These are phyloP conservation scores for Caenorhabditis macrosperma DNA, from an alignment of 2,888 invertebrate genomes.

Conservation along the genomic window DNA sequence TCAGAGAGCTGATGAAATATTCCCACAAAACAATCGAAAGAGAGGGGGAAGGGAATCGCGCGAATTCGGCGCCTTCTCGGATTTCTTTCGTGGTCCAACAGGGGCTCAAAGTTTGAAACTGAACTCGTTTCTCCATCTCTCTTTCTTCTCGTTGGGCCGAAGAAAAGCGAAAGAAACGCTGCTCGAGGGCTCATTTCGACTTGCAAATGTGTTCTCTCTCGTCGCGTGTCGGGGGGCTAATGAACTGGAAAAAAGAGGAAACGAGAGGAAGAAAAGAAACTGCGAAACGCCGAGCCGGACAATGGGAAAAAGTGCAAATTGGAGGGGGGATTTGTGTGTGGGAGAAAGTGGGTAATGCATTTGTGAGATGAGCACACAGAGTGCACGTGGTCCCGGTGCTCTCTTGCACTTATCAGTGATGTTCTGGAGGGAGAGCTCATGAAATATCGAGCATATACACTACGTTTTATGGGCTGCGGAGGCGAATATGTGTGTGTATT, in stretches of 20 bases:
- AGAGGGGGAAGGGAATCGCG: background rate
- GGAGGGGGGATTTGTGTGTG: background rate
- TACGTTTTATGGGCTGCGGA: background rate
- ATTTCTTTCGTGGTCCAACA: background rate
- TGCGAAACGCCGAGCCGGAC: background rate
- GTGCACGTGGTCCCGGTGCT: background rate
- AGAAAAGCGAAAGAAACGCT: background rate
- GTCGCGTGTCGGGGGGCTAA: conserved; percentile 6
- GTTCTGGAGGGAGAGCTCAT: background rate
- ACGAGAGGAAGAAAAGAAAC: conserved; percentile 6
- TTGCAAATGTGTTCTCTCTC: conserved; percentile 28
- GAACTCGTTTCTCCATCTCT: background rate
- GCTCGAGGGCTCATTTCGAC: conserved; percentile 10
- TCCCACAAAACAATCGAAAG: too few species aligned
- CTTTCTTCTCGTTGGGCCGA: background rate
- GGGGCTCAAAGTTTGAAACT: background rate
- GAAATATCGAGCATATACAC: background rate
- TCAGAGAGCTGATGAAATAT: background rate
- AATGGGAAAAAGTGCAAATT: conserved; percentile 15
- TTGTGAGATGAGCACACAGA: conserved; percentile 15
- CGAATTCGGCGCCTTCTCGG: conserved; percentile 6
- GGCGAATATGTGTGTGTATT: background rate
- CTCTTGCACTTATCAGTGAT: conserved; percentile 7
- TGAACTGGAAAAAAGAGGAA: conserved; percentile 9
- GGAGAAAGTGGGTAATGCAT: conserved; percentile 12